Base-by-base conservation (phyloP, 2,888 invertebrate genomes). In the Merodon equestris region DNA sequence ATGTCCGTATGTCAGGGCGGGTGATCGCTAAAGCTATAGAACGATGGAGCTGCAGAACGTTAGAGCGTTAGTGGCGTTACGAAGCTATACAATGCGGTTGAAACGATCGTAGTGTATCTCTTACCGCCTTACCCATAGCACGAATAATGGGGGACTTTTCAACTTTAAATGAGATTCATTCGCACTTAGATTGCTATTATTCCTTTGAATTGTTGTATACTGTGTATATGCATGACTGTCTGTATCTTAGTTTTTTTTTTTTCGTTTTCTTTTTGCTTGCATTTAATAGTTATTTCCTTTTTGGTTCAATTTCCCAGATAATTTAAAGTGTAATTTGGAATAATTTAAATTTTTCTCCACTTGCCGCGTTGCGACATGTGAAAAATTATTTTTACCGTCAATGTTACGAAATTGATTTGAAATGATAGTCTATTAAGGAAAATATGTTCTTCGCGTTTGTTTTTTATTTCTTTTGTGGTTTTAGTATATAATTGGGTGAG, bases 121-220 rank as follows among this genome's bases (percentile, higher is more conserved):
- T 15, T 56, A 27, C 47, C 50, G 57, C 27, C 27, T 27, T 27
- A 27, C 27, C 34, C 42, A 48, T 67, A 67, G 66, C 54, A 61
- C 27, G 27, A 27, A 27, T 27, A 68, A 68, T 61, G 42, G 40
- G 61, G 57, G 73, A 68, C 73, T 77, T 77, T 77, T 77, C 73
- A 79, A 79, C 79, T 74, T 74, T 68, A 79, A 79, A 79, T 79
- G 73, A 74, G 63, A 79, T 79, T 79, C 79, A 79, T 74, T 79
- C 74, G 79, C 74, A 79, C 79, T 79, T 79, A 64, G 79, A 74
- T 79, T 79, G 77, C 51, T 73, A 67, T 72, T 77, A 72, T 42
- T 27, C 27, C 27, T 27, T 27, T 7, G 7, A 27, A 27, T 27
- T 27, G 27, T 27, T 27, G 27, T 27, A 14, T n/a, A n/a, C n/a